Evolutionary conservation across 2,888 invertebrate species (phyloP).

Genomic region (Sesia bembeciformis): DNA sequence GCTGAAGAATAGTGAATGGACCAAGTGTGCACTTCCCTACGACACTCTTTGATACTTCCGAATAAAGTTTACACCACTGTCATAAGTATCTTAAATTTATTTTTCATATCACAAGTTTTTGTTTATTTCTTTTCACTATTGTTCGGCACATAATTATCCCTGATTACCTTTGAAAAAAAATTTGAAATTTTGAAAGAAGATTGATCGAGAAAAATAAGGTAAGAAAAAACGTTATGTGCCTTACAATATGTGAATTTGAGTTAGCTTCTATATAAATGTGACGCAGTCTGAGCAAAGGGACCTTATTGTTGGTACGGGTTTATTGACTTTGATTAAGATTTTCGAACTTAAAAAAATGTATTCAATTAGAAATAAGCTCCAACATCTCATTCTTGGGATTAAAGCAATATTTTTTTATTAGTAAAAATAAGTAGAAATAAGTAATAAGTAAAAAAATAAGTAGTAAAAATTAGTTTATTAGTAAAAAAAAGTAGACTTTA

Average conservation of each 20-base stretch:
- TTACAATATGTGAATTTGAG: conserved; percentile 32
- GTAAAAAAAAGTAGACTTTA: too few species aligned
- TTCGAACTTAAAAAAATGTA: too few species aligned
- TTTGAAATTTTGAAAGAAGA: conserved; percentile 19
- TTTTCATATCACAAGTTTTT: conserved; percentile 18
- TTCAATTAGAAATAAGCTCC: too few species aligned
- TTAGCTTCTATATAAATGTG: too few species aligned
- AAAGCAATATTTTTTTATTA: too few species aligned
- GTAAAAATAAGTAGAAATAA: too few species aligned
- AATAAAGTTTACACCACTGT: conserved; percentile 4
- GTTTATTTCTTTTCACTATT: conserved; percentile 80
- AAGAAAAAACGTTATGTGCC: conserved; percentile 68
- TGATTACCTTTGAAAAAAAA: conserved; percentile 9
- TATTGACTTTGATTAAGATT: too few species aligned
- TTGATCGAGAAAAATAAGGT: conserved; percentile 32
- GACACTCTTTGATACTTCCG: conserved; percentile 29
- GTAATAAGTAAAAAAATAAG: too few species aligned
- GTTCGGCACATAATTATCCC: conserved; percentile 81
- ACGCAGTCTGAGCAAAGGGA: too few species aligned
- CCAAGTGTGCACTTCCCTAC: conserved; percentile 63
- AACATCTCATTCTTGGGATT: too few species aligned
- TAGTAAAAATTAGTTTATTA: too few species aligned
- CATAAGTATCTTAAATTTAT: conserved; percentile 12
- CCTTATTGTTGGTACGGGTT: too few species aligned
- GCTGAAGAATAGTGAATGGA: conserved; percentile 73